A percentile compares a stretch with the other conserved stretches of the same genome.
phyloP scores from a whole-genome alignment of 2,888 invertebrate species.

The Megastigmus dorsalis region DNA sequence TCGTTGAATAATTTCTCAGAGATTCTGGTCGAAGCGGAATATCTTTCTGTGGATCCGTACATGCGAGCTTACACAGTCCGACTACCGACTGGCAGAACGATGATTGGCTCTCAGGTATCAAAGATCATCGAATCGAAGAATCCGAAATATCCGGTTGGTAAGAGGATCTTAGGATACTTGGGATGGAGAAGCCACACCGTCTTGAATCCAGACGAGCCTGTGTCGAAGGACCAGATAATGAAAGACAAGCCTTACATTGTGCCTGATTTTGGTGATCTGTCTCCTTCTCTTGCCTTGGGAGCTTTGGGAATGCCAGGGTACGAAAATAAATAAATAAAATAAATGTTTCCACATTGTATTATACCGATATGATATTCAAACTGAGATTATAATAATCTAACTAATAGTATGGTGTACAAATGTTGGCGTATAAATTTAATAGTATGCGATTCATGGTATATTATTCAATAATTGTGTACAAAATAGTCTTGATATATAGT shows the following conservation, averaged over 20 bases:
- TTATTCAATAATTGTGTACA: too few species aligned
- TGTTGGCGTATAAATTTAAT: too few species aligned
- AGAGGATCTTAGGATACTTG: conserved; percentile 78
- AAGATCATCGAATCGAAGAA: conserved; percentile 82
- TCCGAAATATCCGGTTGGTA: conserved; percentile 80
- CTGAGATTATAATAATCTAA: too few species aligned
- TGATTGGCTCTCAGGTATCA: conserved; percentile 84
- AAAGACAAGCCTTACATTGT: conserved; percentile 72
- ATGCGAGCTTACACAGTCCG: conserved; percentile 79
- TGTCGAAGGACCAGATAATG: accelerated
- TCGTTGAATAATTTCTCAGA: too few species aligned
- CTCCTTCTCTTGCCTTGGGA: conserved; percentile 80
- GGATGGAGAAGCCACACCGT: conserved; percentile 83
- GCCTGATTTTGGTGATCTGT: conserved; percentile 78
- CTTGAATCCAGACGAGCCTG: conserved; percentile 64
- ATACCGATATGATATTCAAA: too few species aligned
- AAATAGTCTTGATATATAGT: too few species aligned
- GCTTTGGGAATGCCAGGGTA: conserved; percentile 85
- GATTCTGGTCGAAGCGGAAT: conserved; percentile 81
- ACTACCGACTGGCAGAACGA: conserved; percentile 78
- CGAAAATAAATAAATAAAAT: conserved; percentile 27
- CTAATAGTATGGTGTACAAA: too few species aligned
- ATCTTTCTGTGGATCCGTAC: conserved; percentile 84
- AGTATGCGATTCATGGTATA: too few species aligned
- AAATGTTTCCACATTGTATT: not conserved